Base-by-base conservation (phyloP, 2,797 vertebrate genomes). In the Champsocephalus esox region DNA sequence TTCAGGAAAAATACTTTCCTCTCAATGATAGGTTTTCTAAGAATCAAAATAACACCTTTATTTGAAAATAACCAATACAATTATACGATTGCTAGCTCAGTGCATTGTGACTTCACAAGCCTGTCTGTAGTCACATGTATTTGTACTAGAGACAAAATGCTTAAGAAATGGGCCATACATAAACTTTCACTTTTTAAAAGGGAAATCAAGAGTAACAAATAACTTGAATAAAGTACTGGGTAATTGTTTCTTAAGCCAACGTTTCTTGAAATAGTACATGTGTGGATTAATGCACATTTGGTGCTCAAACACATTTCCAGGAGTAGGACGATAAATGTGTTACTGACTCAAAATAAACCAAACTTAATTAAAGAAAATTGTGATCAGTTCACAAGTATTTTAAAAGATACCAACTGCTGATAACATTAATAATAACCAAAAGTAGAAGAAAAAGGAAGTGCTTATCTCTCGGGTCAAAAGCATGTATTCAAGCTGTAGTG, bases 21-120 rank as follows among this genome's bases (percentile, higher is more conserved):
- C 38, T 14, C 32, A 51, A 44, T 64, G 52, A 28, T 70, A 46
- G 59, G 57, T 34, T 80, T 75, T 79, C 54, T 60, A 32, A 60
- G 9, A 46, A 67, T 70, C 65, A 54, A 17, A 70, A 45, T 21
- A 9, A 46, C 7, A 63, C 52, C n/a, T 63, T 38, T 14, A 45
- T 11, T 65, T 45, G 14, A 55, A 45, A 34, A 21, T 58, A 12
- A 51, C 12, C 7, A 21, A 67, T 68, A 57, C 12, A 62, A 43
- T 17, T 48, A 43, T 43, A n/a, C 16, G 3, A 9, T 49, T 17
- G 9, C 48, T 60, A 2, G 19, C 38, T 49, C 8, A 5, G 6
- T 24, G 24, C 6, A 14, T 41, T 12, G 50, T 6, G 14, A 28
- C 50, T 17, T 62, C 34, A n/a, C 50, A 11, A 34, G 1, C 32